A percentile compares a stretch with the other conserved stretches of the same genome.
phyloP scores from a whole-genome alignment of 1,140 invertebrate genomes.

The Brachionus asplanchnoidis region DNA sequence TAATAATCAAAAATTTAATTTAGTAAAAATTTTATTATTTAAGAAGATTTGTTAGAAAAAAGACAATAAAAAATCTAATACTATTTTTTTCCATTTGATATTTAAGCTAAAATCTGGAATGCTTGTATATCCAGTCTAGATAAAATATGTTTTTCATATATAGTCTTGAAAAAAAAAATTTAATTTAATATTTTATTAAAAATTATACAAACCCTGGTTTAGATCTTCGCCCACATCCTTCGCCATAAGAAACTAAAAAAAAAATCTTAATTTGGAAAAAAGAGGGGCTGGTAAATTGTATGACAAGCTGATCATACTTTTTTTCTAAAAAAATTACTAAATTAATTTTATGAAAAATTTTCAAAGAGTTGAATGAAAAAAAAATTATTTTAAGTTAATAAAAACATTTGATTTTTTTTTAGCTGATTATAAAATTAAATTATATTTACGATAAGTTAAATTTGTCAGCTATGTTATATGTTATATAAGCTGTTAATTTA shows the following conservation, averaged over 20 bases:
- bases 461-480: no score
- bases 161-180: background rate
- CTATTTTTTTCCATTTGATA: background rate
- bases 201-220: conserved; percentile 14
- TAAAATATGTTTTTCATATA: conserved; percentile 6
- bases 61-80: background rate
- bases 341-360: no score
- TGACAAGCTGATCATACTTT: background rate
- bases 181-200: background rate
- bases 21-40: background rate
- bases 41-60: background rate
- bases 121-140: conserved; percentile 15
- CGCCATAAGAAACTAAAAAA: conserved; percentile 3
- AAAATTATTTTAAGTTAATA: no score
- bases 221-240: conserved; percentile 3
- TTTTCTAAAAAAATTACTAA: background rate
- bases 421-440: no score
- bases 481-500: no score
- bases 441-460: no score
- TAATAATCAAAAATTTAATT: background rate
- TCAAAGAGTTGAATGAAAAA: no score
- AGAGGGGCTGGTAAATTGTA: no score
- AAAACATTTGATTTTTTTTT: no score
- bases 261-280: background rate
- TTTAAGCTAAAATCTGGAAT: background rate